Base-by-base conservation (phyloP, 2,888 invertebrate species). In the Andrena trimmerana region DNA sequence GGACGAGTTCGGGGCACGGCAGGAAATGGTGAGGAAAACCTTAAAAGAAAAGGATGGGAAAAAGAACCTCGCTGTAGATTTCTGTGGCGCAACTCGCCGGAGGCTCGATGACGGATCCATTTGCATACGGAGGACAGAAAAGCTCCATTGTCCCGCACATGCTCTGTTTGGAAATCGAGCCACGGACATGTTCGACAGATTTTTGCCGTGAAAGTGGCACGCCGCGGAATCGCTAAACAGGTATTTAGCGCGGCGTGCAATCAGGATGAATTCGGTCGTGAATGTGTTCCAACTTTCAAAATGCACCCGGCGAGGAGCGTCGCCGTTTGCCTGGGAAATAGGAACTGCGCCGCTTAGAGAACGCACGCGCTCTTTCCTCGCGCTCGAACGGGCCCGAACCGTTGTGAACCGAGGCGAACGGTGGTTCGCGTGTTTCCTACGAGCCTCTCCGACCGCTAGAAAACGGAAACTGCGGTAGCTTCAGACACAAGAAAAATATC, bases 201-300 rank as follows among this genome's bases (percentile, higher is more conserved):
- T 81, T 81, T 80, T 81, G 81, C 74, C 66, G 81, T 66, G 81
- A 81, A 81, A 81, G 81, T 80, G 74, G 81, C 73, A 74, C 81
- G 69, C 65, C 29, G 68, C 81, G 74, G 73, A 81, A 81, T 81
- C 81, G 29, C 81, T 81, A 80, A 81, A 74, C 81, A 81, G 81
- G 81, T 80, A 81, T 81, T 81, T 80, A 80, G 81, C 81, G 71
- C 78, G 59, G 63, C 81, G 73, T 79, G 72, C 73, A 73, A 80
- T 80, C 81, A 73, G 67, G 81, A 81, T 79, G 73, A 81, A 81
- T 81, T 81, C 81, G 81, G 62, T 80, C 81, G 81, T 50, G 81
- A 81, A 80, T 81, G 81, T 69, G 80, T 81, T 80, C 73, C 81
- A 80, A 80, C 80, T 79, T 80, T 81, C 81, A 81, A 81, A 79